Percentiles rank a stretch among this genome's conserved stretches.
phyloP scores from a whole-genome alignment of 1,140 invertebrate genomes.

The Rhyzopertha dominica region DNA sequence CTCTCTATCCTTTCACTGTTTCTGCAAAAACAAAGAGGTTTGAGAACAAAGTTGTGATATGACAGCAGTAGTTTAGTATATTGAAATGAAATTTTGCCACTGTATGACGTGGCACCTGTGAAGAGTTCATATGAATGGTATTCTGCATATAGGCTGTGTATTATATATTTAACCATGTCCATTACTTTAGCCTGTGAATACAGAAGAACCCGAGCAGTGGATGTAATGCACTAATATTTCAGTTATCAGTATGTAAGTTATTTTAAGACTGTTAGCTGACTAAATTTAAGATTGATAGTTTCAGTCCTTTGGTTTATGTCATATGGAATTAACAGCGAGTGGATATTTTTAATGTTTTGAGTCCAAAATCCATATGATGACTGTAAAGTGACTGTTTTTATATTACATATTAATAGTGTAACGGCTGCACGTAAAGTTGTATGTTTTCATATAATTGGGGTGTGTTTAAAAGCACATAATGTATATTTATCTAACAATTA shows the following conservation, averaged over 20 bases:
- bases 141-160: constrained; percentile 42
- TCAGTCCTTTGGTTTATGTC: constrained; percentile 23
- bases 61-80: constrained; percentile 19
- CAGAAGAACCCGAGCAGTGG: constrained; percentile 36
- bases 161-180: constrained; percentile 38
- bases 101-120: too few species aligned
- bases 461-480: constrained; percentile 30
- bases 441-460: constrained; percentile 24
- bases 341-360: neutral
- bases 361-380: neutral
- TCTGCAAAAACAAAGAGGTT: constrained; percentile 3
- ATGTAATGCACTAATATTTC: constrained; percentile 23
- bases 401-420: neutral
- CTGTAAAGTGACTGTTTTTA: neutral
- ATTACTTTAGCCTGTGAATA: neutral
- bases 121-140: too few species aligned
- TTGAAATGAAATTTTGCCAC: too few species aligned
- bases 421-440: neutral
- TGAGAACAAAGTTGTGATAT: constrained; percentile 2
- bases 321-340: neutral
- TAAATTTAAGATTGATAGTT: constrained; percentile 33
- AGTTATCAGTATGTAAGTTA: constrained; percentile 40
- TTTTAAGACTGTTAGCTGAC: constrained; percentile 43
- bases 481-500: constrained; percentile 25
- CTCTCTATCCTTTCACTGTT: constrained; percentile 1